Percentiles rank a stretch among this genome's conserved stretches.
Evolutionary conservation across 92 coral and sea anemone genomes (phyloP).

Genomic region (Isaurus tuberculatus): DNA sequence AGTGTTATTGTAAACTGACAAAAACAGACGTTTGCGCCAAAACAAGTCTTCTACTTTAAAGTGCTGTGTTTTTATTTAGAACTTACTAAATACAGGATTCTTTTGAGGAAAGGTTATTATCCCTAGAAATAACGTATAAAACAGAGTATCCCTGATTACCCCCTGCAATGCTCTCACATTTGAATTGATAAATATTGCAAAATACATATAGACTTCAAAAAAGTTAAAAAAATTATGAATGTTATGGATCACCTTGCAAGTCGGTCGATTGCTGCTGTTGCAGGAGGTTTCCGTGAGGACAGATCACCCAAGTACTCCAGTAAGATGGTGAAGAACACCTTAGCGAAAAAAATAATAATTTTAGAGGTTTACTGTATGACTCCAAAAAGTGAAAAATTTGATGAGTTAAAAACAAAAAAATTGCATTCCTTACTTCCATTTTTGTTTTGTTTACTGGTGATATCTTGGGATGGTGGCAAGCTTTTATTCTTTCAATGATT

Average conservation of each 20-base stretch:
- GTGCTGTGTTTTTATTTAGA: too few species aligned
- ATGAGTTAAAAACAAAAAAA: not conserved
- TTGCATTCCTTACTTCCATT: slow-evolving; percentile 80
- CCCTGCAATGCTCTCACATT: too few species aligned
- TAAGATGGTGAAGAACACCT: slow-evolving; percentile 82
- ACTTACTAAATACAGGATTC: too few species aligned
- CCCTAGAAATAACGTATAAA: too few species aligned
- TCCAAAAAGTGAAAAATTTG: not conserved
- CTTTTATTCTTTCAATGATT: slow-evolving; percentile 90
- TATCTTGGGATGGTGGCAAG: slow-evolving; percentile 92
- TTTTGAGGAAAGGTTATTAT: too few species aligned
- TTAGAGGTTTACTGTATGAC: not conserved
- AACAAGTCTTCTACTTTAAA: too few species aligned
- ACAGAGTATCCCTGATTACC: too few species aligned
- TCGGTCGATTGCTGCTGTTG: slow-evolving; percentile 63
- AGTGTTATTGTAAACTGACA: too few species aligned
- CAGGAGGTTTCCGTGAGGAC: slow-evolving; percentile 64
- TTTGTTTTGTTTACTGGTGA: slow-evolving; percentile 90
- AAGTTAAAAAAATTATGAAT: too few species aligned
- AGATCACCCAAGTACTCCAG: slow-evolving; percentile 79
- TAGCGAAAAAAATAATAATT: not conserved
- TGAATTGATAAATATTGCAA: too few species aligned
- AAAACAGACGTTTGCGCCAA: too few species aligned
- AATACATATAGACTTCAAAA: too few species aligned
- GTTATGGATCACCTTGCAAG: slow-evolving; percentile 80